phyloP scores from a whole-genome alignment of 2,113 vertebrate species.

The Climacteris rufus region DNA sequence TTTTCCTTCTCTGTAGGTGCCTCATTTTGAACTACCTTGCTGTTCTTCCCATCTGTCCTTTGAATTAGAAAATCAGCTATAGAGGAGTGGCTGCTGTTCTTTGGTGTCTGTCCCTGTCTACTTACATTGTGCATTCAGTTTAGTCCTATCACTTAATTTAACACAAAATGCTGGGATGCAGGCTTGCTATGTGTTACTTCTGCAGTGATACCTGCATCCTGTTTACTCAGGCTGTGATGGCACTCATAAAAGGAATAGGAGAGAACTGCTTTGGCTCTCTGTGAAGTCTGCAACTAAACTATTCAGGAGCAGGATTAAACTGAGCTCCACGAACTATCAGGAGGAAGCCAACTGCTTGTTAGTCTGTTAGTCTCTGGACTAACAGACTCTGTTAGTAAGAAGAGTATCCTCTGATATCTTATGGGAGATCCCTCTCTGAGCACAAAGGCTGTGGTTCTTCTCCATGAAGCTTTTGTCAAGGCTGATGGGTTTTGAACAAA shows the following conservation, averaged over 20 bases:
- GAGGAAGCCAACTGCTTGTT: not conserved
- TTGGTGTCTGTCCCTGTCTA: not conserved
- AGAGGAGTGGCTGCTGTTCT: not conserved
- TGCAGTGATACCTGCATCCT: fast-evolving
- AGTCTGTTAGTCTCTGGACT: too few species aligned
- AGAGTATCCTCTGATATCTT: not conserved
- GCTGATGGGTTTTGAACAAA: not conserved
- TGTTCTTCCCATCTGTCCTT: not conserved
- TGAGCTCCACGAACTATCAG: not conserved
- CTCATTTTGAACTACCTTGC: not conserved
- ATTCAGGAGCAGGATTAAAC: not conserved
- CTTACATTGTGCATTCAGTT: not conserved
- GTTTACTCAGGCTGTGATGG: not conserved
- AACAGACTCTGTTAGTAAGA: too few species aligned
- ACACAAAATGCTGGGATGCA: not conserved
- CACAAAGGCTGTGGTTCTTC: not conserved
- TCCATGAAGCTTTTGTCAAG: fast-evolving
- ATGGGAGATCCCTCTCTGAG: not conserved
- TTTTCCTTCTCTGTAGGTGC: not conserved
- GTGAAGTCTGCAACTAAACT: not conserved
- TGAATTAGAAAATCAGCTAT: not conserved
- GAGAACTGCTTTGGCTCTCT: not conserved
- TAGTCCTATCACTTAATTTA: not conserved
- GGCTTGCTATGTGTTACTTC: not conserved
- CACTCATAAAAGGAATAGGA: not conserved